Evolutionary conservation across 1,140 invertebrate species (phyloP).

Genomic region (Drosophila sturtevanti): DNA sequence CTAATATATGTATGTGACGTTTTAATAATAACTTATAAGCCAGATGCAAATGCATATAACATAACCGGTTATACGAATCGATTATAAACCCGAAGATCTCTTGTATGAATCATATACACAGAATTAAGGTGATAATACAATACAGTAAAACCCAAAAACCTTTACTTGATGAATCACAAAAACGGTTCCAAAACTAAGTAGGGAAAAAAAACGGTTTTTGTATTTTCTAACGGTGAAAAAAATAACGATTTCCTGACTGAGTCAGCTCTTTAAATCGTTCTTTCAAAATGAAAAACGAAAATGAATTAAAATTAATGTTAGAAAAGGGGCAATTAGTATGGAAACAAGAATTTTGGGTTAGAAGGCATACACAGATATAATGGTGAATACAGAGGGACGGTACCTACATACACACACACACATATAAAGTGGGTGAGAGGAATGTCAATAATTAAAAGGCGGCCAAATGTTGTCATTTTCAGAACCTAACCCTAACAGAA

Average conservation of each 20-base stretch:
- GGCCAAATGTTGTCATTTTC: constrained; percentile 77
- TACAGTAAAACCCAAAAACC: constrained; percentile 16
- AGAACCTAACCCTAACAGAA: constrained; percentile 38
- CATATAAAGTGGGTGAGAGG: constrained; percentile 7
- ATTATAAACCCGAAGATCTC: constrained; percentile 22
- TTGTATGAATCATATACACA: constrained; percentile 36
- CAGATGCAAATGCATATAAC: constrained; percentile 25
- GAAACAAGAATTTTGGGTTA: constrained; percentile 32
- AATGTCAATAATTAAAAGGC: constrained; percentile 79
- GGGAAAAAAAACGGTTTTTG: background rate
- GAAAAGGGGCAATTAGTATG: constrained; percentile 52
- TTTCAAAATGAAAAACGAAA: constrained; percentile 5
- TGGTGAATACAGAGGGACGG: no score
- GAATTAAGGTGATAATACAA: background rate
- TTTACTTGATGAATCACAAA: constrained; percentile 23
- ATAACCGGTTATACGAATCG: constrained; percentile 37
- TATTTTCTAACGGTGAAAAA: background rate
- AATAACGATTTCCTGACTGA: constrained; percentile 10
- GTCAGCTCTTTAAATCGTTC: constrained; percentile 10
- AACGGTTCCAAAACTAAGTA: background rate
- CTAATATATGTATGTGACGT: constrained; percentile 9
- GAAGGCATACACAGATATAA: constrained; percentile 15
- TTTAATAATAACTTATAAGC: constrained; percentile 21
- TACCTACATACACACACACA: background rate
- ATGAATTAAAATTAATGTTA: constrained; percentile 28